These are phyloP conservation scores for Amblyjoppa proteus DNA, from an alignment of 2,888 invertebrate species.

Conservation along the genomic window DNA sequence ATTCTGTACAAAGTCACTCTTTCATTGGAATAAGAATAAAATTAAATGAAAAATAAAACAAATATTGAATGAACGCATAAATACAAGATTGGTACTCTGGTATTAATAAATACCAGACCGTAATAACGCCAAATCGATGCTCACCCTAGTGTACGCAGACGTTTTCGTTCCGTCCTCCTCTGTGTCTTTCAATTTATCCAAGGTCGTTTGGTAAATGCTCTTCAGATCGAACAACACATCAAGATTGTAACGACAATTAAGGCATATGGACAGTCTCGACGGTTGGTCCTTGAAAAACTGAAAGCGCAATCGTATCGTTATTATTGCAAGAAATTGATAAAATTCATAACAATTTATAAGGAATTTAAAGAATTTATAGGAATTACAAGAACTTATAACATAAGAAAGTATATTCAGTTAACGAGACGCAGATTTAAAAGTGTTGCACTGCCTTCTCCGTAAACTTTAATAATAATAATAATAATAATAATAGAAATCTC, in stretches of 20 bases:
- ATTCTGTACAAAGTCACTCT: too few relatives aligned
- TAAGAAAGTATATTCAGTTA: too few relatives aligned
- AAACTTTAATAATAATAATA: too few relatives aligned
- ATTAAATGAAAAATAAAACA: too few relatives aligned
- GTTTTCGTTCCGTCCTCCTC: constrained; percentile 69
- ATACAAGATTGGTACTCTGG: not conserved
- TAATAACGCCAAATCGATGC: not conserved
- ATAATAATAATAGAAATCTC: too few relatives aligned
- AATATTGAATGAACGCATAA: not conserved
- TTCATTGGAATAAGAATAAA: too few relatives aligned
- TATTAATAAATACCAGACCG: not conserved
- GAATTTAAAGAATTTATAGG: too few relatives aligned
- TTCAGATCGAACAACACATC: constrained; percentile 81
- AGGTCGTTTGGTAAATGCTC: constrained; percentile 71
- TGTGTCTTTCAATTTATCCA: constrained; percentile 68
- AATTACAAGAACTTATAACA: too few relatives aligned
- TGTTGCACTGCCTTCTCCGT: too few relatives aligned
- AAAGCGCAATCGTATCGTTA: constrained; percentile 4
- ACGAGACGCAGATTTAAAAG: too few relatives aligned
- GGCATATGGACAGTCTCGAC: constrained; percentile 74
- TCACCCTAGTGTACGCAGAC: constrained; percentile 78
- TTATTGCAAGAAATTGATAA: constrained; percentile 3
- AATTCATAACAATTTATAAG: too few relatives aligned
- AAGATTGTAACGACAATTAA: constrained; percentile 80
- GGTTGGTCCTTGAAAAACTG: constrained; percentile 54